These are phyloP conservation scores for Ceratitis capitata DNA, from an alignment of 1,140 invertebrate species.

Conservation along the genomic window DNA sequence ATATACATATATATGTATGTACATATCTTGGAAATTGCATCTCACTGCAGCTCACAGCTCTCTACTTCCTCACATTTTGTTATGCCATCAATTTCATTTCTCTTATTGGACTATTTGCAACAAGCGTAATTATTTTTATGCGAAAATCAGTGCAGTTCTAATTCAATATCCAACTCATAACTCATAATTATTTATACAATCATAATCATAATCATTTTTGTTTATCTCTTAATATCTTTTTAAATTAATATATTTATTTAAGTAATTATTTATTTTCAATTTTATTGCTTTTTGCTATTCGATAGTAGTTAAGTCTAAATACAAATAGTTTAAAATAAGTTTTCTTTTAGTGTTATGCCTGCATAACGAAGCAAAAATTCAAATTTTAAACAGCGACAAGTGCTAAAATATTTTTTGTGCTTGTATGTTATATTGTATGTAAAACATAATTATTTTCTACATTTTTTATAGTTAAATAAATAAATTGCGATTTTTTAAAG, in stretches of 20 bases:
- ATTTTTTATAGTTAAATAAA: conserved; percentile 14
- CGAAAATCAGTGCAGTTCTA: background rate
- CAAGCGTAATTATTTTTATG: background rate
- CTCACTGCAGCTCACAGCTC: background rate
- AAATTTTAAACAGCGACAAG: background rate
- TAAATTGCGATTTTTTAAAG: background rate
- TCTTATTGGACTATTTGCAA: background rate
- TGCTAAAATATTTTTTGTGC: background rate
- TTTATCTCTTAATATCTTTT: background rate
- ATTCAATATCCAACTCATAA: background rate
- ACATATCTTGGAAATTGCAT: background rate
- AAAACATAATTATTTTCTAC: background rate
- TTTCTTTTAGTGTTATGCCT: conserved; percentile 28
- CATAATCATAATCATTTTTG: background rate
- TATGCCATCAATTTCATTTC: conserved; percentile 6
- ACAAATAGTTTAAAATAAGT: no score
- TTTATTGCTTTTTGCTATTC: no score
- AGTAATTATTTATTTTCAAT: no score
- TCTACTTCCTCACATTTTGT: background rate
- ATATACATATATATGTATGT: background rate
- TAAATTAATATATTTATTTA: background rate
- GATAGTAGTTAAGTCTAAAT: no score
- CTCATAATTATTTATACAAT: background rate
- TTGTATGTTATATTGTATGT: background rate
- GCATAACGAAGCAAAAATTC: background rate